Conservation (phyloP, 2,888 invertebrate genomes). For the Thymelicus sylvestris region DNA sequence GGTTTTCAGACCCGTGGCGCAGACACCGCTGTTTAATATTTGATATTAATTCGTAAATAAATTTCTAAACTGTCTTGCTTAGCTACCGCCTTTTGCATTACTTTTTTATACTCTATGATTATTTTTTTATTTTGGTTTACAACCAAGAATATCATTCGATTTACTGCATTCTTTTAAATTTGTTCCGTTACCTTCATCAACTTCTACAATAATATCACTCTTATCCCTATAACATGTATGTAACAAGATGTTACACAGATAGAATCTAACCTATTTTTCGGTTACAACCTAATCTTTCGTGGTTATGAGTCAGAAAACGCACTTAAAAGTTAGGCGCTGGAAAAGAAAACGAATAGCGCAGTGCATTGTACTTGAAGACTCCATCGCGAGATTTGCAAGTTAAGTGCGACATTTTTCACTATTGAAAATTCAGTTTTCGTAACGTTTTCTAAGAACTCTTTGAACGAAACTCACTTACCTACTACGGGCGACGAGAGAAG, state of each 20-base stretch:
- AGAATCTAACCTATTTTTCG: too few species aligned
- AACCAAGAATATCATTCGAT: too few species aligned
- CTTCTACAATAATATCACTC: too few species aligned
- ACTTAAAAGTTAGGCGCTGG: neutral
- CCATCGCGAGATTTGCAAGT: conserved; percentile 4
- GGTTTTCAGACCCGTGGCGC: neutral
- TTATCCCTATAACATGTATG: too few species aligned
- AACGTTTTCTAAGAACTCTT: conserved; percentile 31
- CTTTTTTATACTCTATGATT: too few species aligned
- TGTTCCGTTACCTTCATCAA: too few species aligned
- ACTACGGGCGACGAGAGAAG: neutral
- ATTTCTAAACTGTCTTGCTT: too few species aligned
- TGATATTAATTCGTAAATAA: neutral
- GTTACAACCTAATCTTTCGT: too few species aligned
- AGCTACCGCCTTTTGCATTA: too few species aligned
- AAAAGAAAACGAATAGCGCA: conserved; percentile 14
- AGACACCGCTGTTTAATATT: neutral
- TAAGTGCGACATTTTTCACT: conserved; percentile 36
- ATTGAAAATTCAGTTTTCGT: conserved; percentile 38
- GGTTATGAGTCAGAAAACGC: neutral
- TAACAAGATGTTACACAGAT: too few species aligned
- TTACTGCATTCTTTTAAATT: too few species aligned
- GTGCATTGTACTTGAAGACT: conserved; percentile 27
- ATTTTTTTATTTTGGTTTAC: too few species aligned
- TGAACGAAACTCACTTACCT: conserved; percentile 26